These are phyloP conservation scores for Protobothrops mucrosquamatus DNA, from an alignment of 2,113 vertebrate genomes.

Conservation along the genomic window DNA sequence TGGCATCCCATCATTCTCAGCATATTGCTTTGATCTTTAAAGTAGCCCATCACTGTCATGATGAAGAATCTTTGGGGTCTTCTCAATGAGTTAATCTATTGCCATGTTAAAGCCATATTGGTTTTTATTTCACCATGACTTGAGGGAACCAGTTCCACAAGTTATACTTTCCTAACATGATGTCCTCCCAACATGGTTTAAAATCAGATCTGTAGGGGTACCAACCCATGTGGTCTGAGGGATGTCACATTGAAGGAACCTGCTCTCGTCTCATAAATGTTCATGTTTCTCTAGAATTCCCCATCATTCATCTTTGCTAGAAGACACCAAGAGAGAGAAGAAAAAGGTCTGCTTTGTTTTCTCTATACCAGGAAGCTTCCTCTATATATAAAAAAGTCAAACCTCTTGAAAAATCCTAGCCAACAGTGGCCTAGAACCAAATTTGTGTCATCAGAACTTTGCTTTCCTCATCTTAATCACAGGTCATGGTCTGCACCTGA, in stretches of 20 bases:
- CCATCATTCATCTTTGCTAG: neutral
- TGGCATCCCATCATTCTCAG: neutral
- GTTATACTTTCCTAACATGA: neutral
- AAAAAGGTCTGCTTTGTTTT: too few relatives aligned
- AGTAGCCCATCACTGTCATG: neutral
- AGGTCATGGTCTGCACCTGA: neutral
- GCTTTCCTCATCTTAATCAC: neutral
- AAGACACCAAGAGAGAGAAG: neutral
- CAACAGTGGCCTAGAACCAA: neutral
- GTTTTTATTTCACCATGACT: neutral
- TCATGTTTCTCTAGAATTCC: neutral
- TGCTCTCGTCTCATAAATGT: neutral
- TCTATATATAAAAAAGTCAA: neutral
- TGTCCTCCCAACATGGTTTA: neutral
- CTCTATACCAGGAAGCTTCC: neutral
- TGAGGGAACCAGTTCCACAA: neutral
- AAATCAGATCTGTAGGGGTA: neutral
- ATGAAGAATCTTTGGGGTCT: neutral
- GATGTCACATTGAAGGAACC: neutral
- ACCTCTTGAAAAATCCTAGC: neutral
- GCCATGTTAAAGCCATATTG: neutral
- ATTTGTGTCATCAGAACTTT: neutral
- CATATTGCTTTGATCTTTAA: neutral
- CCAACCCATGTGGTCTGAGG: neutral
- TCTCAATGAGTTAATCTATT: neutral